Evolutionary conservation across 1,140 invertebrate species (phyloP).

Genomic region (Cecropterus lyciades): DNA sequence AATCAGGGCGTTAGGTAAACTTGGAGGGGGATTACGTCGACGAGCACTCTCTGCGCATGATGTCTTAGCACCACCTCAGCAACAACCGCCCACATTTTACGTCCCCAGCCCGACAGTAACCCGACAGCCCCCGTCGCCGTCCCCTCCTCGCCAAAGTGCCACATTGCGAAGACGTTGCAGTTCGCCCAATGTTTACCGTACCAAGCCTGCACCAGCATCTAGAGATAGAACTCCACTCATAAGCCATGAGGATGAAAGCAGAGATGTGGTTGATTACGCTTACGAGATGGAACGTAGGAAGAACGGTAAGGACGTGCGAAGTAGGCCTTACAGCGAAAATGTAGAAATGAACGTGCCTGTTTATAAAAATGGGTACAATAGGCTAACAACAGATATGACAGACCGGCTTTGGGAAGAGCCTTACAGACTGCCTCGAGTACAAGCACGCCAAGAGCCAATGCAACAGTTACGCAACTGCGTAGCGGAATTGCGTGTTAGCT

Average conservation of each 20-base stretch:
- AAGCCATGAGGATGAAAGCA: conserved; percentile 67
- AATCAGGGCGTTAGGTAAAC: conserved; percentile 87
- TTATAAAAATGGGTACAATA: conserved; percentile 71
- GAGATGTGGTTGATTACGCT: conserved; percentile 70
- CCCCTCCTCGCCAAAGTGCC: conserved; percentile 62
- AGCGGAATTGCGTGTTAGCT: conserved; percentile 70
- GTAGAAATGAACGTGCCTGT: conserved; percentile 64
- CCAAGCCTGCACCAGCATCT: conserved; percentile 50
- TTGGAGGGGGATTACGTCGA: conserved; percentile 87
- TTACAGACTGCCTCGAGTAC: conserved; percentile 68
- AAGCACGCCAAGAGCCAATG: conserved; percentile 68
- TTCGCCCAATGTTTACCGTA: conserved; percentile 78
- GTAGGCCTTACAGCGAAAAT: conserved; percentile 80
- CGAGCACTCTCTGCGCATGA: conserved; percentile 88
- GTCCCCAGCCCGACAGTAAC: conserved; percentile 86
- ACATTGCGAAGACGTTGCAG: conserved; percentile 74
- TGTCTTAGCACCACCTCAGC: conserved; percentile 83
- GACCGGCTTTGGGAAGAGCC: conserved; percentile 75
- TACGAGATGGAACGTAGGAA: conserved; percentile 65
- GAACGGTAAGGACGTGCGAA: conserved; percentile 60
- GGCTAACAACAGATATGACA: conserved; percentile 54
- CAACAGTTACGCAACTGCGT: conserved; percentile 70
- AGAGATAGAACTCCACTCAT: conserved; percentile 62
- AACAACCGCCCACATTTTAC: conserved; percentile 86
- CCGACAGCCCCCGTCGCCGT: conserved; percentile 61